phyloP scores from a whole-genome alignment of 2,797 vertebrate species.

The Calcarius lapponicus region DNA sequence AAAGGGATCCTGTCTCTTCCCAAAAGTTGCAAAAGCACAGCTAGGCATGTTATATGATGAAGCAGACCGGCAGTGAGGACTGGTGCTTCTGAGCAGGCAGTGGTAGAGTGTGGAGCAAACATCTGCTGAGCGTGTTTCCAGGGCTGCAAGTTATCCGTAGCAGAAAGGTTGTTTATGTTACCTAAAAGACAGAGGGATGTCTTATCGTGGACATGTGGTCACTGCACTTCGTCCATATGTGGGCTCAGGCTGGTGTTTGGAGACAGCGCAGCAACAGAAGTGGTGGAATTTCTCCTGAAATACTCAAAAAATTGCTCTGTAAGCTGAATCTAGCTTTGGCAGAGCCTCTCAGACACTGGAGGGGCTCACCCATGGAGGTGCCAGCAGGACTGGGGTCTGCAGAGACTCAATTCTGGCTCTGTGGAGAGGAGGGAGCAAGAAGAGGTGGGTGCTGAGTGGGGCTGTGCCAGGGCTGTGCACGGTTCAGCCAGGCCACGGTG shows the following conservation, averaged over 20 bases:
- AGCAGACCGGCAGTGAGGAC: background rate
- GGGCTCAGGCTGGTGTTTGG: background rate
- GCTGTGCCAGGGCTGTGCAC: rapidly evolving
- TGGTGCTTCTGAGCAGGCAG: background rate
- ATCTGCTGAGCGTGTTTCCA: background rate
- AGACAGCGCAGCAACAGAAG: background rate
- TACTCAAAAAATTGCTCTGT: background rate
- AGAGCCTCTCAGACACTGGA: background rate
- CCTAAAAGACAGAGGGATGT: background rate
- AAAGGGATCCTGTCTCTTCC: background rate
- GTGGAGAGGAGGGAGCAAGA: background rate
- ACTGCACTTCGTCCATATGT: background rate
- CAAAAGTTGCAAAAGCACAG: background rate
- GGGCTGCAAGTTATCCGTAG: background rate
- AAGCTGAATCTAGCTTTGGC: background rate
- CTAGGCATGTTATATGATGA: background rate
- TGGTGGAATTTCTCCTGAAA: background rate
- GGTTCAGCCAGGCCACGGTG: rapidly evolving
- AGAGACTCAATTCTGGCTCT: background rate
- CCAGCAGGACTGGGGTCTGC: background rate
- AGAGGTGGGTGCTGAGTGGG: background rate
- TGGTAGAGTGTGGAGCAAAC: background rate
- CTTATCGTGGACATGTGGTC: background rate
- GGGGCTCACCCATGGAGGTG: rapidly evolving
- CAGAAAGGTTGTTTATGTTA: background rate